Conservation (phyloP, 30 jellyfish, hydroid and myxozoan genomes). For the Turritopsis rubra region DNA sequence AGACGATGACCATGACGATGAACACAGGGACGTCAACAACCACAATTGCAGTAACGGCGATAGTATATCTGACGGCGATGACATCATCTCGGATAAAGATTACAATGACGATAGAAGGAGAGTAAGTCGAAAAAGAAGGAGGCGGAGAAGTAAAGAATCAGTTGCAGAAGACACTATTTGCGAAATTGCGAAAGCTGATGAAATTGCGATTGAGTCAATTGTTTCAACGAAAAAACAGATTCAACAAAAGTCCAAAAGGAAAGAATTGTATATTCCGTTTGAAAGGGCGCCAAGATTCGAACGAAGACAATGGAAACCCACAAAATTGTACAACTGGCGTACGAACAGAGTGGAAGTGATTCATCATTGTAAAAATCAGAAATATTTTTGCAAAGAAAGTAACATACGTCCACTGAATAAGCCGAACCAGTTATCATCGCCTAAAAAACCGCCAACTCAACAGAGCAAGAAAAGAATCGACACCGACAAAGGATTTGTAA, state of each 20-base stretch:
- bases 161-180: background rate
- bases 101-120: background rate
- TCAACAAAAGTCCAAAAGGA: background rate
- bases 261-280: background rate
- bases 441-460: background rate
- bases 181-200: background rate
- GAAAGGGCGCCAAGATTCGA: background rate
- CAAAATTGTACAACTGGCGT: background rate
- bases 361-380: background rate
- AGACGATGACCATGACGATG: background rate
- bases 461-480: background rate
- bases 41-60: background rate
- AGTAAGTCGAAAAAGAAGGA: background rate
- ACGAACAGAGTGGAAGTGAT: conserved; percentile 2
- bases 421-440: background rate
- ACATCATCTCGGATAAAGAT: background rate
- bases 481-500: background rate
- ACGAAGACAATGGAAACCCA: background rate
- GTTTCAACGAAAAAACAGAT: background rate
- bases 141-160: background rate
- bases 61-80: background rate
- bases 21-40: background rate
- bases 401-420: background rate
- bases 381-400: background rate
- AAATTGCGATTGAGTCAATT: background rate